Percentiles rank a stretch among this genome's conserved stretches.
Conservation (phyloP, 64 coral and sea anemone species). For the Pocillopora verrucosa region DNA sequence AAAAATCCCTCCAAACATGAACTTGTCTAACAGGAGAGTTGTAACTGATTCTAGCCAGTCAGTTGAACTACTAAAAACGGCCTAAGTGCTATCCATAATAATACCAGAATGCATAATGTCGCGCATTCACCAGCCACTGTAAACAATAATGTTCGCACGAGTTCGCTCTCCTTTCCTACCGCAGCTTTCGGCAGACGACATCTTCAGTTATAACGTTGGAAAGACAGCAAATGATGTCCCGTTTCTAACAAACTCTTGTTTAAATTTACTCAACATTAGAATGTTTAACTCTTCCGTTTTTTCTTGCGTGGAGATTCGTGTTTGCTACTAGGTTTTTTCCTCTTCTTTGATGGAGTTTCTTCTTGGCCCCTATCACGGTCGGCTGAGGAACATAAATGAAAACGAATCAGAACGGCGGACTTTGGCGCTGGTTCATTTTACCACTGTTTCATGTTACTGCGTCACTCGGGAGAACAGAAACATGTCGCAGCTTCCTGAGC, state of each 20-base stretch:
- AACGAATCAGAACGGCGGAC: neutral
- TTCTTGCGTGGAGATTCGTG: slow-evolving; percentile 35
- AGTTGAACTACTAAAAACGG: too few species aligned
- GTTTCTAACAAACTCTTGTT: neutral
- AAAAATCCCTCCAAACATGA: too few species aligned
- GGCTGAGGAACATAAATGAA: slow-evolving; percentile 12
- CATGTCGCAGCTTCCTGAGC: too few species aligned
- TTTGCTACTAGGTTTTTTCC: slow-evolving; percentile 36
- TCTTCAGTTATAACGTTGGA: neutral
- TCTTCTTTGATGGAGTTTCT: slow-evolving; percentile 18
- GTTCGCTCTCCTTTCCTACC: too few species aligned
- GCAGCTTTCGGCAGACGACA: too few species aligned
- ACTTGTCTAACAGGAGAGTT: too few species aligned
- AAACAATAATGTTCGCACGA: too few species aligned
- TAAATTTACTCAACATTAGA: neutral
- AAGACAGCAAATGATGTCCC: neutral
- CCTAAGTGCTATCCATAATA: too few species aligned
- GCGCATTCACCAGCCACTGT: too few species aligned
- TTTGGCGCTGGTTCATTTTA: neutral
- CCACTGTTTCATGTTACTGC: neutral
- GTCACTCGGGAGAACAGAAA: too few species aligned
- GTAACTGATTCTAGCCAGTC: too few species aligned
- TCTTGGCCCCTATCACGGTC: slow-evolving; percentile 25
- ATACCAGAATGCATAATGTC: too few species aligned
- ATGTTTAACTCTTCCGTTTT: slow-evolving; percentile 16